phyloP scores from a whole-genome alignment of 2,113 vertebrate genomes.

The Rhinoderma darwinii region DNA sequence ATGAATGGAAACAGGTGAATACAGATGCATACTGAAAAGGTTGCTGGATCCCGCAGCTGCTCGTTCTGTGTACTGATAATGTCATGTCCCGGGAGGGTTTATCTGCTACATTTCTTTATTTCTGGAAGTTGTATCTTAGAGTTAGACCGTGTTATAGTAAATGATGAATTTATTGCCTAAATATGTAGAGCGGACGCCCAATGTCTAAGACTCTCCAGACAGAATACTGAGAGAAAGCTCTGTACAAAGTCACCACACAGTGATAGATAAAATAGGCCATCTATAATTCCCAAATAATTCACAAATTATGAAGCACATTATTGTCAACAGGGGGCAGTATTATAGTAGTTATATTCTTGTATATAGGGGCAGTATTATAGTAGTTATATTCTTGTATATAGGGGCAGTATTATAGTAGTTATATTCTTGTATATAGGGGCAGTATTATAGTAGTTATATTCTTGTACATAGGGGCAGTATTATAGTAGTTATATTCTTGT shows the following conservation, averaged over 20 bases:
- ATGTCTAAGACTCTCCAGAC: background rate
- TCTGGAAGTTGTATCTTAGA: background rate
- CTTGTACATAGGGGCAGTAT: background rate
- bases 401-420: background rate
- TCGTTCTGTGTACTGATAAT: conserved; percentile 43
- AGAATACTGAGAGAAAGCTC: background rate
- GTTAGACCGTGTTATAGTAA: background rate
- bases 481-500: background rate
- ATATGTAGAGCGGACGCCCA: background rate
- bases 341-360: background rate
- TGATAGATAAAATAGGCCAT: no score
- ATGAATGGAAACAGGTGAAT: conserved; percentile 31
- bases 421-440: background rate
- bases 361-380: background rate
- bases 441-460: conserved; percentile 2
- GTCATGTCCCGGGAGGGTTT: conserved; percentile 34
- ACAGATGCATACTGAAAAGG: conserved; percentile 46
- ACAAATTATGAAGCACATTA: no score
- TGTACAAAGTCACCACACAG: no score
- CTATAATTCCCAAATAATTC: no score
- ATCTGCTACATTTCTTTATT: background rate
- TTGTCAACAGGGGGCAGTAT: background rate
- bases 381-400: background rate
- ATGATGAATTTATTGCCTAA: background rate
- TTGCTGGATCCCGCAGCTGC: conserved; percentile 6